Evolutionary conservation across 2,113 vertebrate genomes (phyloP), one percentile per base, ranked within the genome.

Genomic region (Leucopsar rothschildi): DNA sequence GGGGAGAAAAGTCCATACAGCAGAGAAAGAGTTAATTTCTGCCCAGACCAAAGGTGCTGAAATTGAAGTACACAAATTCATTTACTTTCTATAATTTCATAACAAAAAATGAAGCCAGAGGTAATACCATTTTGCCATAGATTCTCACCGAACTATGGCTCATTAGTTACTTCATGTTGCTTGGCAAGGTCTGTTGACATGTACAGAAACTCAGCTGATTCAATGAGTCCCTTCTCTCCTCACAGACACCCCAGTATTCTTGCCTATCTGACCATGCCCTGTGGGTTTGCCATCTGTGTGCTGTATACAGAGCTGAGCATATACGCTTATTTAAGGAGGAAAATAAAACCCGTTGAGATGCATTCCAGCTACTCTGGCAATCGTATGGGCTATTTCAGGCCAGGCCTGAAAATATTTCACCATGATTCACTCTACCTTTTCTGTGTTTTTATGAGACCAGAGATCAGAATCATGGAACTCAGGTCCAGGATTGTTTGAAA

Each of bases 151-250:
- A 92, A 83, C 84, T 81, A 75, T 49, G 84, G 78, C 87, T 95
- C 87, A 94, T 92, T 94, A 76, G 35, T 64, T 82, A 69, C 82
- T 83, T 88, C 53, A 47, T 53, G 50, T 77, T 92, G 84, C 94
- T 86, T 96, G 87, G 87, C 90, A 90, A 15, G 17, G 22, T 83
- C 71, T 78, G 90, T 95, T 95, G 94, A 78, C 44, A 71, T 23
- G 29, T 31, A 60, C 39, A 93, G 61, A 93, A 91, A 69, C 49
- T 22, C 73, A 80, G 45, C 40, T 80, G 14, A 83, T 90, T 96
- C 92, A 95, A 73, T 71, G 78, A 86, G 11, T 70, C 57, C 64
- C 70, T 94, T 96, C 71, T 94, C 55, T 83, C 65, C 64, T 21
- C 60, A 92, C 72, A 96, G 82, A 65, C 21, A n/a, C 15, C 56